Percentiles rank a stretch among this genome's conserved stretches.
phyloP scores from a whole-genome alignment of 2,797 vertebrate species.

The Phataginus tetradactyla region DNA sequence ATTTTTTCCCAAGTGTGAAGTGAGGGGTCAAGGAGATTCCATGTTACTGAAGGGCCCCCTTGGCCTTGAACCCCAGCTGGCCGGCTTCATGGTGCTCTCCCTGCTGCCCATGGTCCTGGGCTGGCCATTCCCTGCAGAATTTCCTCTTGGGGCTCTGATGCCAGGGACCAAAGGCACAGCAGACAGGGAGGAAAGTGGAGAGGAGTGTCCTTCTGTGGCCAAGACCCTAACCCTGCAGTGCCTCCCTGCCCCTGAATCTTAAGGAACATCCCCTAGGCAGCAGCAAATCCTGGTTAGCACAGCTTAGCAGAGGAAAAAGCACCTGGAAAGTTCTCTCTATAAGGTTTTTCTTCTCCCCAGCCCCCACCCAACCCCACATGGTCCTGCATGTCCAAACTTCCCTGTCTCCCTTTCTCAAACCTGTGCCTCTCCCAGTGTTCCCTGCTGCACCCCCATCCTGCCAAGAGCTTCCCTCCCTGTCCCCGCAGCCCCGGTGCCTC shows the following conservation, averaged over 20 bases:
- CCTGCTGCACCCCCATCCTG: background rate
- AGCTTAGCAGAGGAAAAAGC: background rate
- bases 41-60: background rate
- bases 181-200: background rate
- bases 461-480: background rate
- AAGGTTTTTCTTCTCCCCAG: background rate
- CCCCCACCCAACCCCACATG: background rate
- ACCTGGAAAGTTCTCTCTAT: background rate
- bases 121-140: accelerated
- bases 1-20: background rate
- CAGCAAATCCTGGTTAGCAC: background rate
- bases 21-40: background rate
- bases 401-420: background rate
- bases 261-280: accelerated
- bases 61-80: background rate
- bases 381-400: background rate
- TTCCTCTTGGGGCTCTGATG: background rate
- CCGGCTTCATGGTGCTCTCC: accelerated
- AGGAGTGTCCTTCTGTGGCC: background rate
- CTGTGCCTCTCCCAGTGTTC: background rate
- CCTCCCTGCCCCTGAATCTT: background rate
- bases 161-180: background rate
- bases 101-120: background rate
- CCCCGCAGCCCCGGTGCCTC: background rate
- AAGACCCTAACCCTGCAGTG: background rate